Evolutionary conservation across 2,113 vertebrate species (phyloP), one percentile per base, ranked within the genome.

Genomic region (Aspidoscelis tigris): DNA sequence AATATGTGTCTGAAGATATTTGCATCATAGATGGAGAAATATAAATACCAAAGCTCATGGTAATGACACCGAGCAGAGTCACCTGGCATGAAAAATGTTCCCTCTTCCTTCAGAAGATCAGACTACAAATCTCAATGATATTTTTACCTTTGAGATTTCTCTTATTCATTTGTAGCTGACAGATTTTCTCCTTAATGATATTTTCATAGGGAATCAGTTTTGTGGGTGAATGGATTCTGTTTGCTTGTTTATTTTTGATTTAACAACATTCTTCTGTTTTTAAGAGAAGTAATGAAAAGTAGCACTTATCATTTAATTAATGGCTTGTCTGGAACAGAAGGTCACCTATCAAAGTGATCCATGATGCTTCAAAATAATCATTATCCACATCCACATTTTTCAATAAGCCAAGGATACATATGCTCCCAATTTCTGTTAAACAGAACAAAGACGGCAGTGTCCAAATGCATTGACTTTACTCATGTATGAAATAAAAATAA

Each of bases 261-360:
- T 55, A 55, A 43, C 26, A 0, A 65, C 75, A 7, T 87, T 55
- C 26, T 69, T 89, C 64, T n/a, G 33, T 79, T 89, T 90, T 64
- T 41, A 39, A 22, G 22, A 20, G 84, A 81, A 22, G n/a, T 79
- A 86, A 50, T 50, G 20, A 7, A 76, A 81, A 68, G 22, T 4
- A 0, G 1, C 80, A 0, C 14, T 16, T 44, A 1, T 9, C 80
- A 18, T 47, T 86, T 65, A 24, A 68, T 1, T 76, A 9, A 68
- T 55, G 39, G 55, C 5, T 39, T 71, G 22, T 50, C 43, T 78
- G 80, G 78, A 83, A 39, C 9, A 39, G 12, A 79, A 24, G 72
- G 21, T n/a, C 47, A 76, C 0, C 11, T 85, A 88, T 72, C 75
- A 70, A 80, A 72, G 70, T 72, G 84, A 78, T 47, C 11, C 44